Evolutionary conservation across 2,797 vertebrate genomes (phyloP).

Genomic region (Spinus pinus): DNA sequence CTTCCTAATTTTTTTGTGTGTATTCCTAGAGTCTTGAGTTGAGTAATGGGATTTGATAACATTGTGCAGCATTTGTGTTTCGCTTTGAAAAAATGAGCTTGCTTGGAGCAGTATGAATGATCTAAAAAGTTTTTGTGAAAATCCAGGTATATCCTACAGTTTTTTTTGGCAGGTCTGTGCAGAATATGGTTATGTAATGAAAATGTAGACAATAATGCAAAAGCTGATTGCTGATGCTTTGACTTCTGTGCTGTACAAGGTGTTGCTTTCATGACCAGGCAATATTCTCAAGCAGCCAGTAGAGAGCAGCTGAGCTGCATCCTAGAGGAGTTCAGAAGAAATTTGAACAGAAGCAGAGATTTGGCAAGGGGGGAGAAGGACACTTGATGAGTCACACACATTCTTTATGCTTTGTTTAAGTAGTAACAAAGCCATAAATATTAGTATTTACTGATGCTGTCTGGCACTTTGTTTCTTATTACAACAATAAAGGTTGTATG

Average conservation of each 20-base stretch:
- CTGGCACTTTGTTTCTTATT: constrained; percentile 54
- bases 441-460: constrained; percentile 50
- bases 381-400: constrained; percentile 12
- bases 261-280: fast-evolving
- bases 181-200: neutral
- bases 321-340: neutral
- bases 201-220: neutral
- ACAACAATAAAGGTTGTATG: neutral
- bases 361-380: neutral
- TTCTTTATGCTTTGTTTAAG: constrained; percentile 62
- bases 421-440: constrained; percentile 52
- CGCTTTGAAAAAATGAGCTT: neutral
- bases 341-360: neutral
- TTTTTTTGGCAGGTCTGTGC: neutral
- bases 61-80: neutral
- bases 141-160: fast-evolving
- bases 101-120: neutral
- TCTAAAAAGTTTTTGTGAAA: neutral
- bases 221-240: neutral
- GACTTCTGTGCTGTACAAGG: neutral
- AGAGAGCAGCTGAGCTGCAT: constrained; percentile 65
- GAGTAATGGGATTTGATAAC: neutral
- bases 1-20: neutral
- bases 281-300: constrained; percentile 25
- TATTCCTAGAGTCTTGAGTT: neutral